These are phyloP conservation scores for Lacerta viridis DNA, from an alignment of 2,797 vertebrate genomes.

Conservation along the genomic window DNA sequence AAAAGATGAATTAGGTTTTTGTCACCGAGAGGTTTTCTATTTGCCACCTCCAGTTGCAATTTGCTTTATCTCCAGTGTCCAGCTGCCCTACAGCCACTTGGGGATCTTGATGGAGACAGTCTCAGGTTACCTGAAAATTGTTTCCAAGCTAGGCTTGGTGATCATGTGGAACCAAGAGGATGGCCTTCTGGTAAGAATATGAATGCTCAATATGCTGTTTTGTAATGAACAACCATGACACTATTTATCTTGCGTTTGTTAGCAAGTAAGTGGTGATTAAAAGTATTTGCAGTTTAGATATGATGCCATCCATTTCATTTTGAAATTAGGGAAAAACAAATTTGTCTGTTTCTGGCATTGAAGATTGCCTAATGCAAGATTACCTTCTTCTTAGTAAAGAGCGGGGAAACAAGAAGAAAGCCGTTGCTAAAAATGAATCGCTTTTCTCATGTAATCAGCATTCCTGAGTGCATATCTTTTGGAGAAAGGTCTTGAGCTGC, in stretches of 20 bases:
- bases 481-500: background rate
- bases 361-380: too few relatives aligned
- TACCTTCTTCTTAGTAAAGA: too few relatives aligned
- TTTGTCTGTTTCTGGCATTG: too few relatives aligned
- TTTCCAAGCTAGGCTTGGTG: slow-evolving; percentile 83
- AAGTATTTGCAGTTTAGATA: too few relatives aligned
- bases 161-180: slow-evolving; percentile 86
- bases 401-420: background rate
- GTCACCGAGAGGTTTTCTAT: background rate
- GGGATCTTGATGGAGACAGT: slow-evolving; percentile 84
- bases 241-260: too few relatives aligned
- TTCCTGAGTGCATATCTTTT: background rate
- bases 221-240: too few relatives aligned
- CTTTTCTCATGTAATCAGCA: background rate
- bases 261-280: too few relatives aligned
- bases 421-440: background rate
- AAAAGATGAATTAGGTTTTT: background rate
- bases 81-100: slow-evolving; percentile 83
- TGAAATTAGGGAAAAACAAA: too few relatives aligned
- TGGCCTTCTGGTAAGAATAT: slow-evolving; percentile 84
- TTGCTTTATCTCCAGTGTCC: slow-evolving; percentile 74
- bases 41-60: background rate
- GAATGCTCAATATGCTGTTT: too few relatives aligned
- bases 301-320: too few relatives aligned
- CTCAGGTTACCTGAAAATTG: slow-evolving; percentile 81